These are phyloP conservation scores for Hydrocynus forskahlii DNA, from an alignment of 2,797 vertebrate species.

Conservation along the genomic window DNA sequence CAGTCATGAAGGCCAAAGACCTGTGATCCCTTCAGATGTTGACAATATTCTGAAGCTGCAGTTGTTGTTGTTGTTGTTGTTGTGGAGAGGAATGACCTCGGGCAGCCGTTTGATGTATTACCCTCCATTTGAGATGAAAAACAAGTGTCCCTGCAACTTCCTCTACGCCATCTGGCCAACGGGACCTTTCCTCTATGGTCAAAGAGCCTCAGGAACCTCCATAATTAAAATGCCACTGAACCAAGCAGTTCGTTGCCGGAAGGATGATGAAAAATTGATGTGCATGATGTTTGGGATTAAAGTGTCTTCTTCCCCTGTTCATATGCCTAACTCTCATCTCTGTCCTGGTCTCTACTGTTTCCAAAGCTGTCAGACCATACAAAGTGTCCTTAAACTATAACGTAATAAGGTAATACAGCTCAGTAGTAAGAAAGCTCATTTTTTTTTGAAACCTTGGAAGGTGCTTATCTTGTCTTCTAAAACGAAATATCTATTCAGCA, in stretches of 20 bases:
- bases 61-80: constrained; percentile 39
- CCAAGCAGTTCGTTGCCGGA: constrained; percentile 57
- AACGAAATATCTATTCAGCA: too few species aligned
- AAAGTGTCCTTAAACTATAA: neutral
- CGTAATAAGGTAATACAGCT: neutral
- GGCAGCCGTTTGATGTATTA: constrained; percentile 59
- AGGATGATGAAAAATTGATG: constrained; percentile 67
- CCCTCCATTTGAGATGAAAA: constrained; percentile 57
- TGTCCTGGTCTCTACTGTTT: neutral
- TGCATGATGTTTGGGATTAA: constrained; percentile 60
- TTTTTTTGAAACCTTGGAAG: too few species aligned
- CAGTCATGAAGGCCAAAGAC: constrained; percentile 37
- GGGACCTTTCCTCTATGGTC: constrained; percentile 45
- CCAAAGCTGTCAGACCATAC: neutral
- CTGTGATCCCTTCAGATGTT: constrained; percentile 43
- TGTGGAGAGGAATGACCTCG: constrained; percentile 46
- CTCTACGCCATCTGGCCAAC: constrained; percentile 42
- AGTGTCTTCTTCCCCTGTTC: constrained; percentile 53
- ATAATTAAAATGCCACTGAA: constrained; percentile 67
- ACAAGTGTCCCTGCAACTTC: constrained; percentile 40
- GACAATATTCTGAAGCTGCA: constrained; percentile 29
- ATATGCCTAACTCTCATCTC: neutral
- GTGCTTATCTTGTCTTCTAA: too few species aligned
- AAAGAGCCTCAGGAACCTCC: constrained; percentile 52
- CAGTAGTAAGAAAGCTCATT: constrained; percentile 15